Evolutionary conservation across 2,888 invertebrate species (phyloP).

Genomic region (Tachina fera): DNA sequence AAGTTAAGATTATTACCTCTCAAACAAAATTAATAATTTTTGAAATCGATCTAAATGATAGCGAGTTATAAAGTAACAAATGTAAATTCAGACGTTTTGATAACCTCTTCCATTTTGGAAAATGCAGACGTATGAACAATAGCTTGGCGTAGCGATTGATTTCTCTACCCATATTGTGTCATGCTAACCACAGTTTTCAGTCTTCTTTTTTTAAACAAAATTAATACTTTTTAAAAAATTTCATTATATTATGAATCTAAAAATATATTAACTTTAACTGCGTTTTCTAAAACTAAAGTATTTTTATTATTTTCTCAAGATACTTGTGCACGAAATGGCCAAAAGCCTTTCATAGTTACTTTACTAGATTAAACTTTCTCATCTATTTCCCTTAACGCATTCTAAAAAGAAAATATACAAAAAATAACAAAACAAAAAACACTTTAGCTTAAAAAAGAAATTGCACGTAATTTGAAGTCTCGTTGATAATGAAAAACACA

Average conservation of each 20-base stretch:
- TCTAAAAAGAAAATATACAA: background rate
- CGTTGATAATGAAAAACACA: conserved; percentile 66
- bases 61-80: too few relatives aligned
- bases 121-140: too few relatives aligned
- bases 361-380: conserved; percentile 46
- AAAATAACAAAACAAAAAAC: conserved; percentile 1
- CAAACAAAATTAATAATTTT: too few relatives aligned
- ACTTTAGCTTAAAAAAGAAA: conserved; percentile 19
- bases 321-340: conserved; percentile 17
- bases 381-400: conserved; percentile 12
- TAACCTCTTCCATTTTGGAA: too few relatives aligned
- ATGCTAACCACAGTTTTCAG: too few relatives aligned
- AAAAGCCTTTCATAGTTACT: conserved; percentile 44
- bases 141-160: too few relatives aligned
- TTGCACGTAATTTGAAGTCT: conserved; percentile 65
- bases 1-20: too few relatives aligned
- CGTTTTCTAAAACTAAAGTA: background rate
- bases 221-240: background rate
- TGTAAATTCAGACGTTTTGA: too few relatives aligned
- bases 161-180: too few relatives aligned
- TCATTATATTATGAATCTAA: background rate
- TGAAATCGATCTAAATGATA: too few relatives aligned
- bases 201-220: too few relatives aligned
- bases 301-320: conserved; percentile 22
- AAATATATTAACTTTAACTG: background rate